phyloP scores from a whole-genome alignment of 2,797 vertebrate species.

The Spheniscus humboldti region DNA sequence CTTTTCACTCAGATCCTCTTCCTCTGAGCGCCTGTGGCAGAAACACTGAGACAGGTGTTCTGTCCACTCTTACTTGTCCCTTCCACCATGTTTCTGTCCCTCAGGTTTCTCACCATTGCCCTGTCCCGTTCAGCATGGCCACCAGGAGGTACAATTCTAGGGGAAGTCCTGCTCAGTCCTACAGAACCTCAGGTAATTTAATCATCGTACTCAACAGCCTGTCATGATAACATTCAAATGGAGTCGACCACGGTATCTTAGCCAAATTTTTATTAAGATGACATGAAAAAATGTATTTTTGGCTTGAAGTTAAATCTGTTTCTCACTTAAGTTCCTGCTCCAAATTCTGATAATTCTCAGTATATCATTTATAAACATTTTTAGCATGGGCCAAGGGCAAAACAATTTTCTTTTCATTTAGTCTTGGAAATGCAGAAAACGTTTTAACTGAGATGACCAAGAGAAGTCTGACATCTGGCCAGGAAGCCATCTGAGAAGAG shows the following conservation, averaged over 20 bases:
- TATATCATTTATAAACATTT: not conserved
- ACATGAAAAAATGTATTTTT: not conserved
- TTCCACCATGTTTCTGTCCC: not conserved
- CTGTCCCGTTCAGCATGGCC: not conserved
- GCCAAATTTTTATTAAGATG: not conserved
- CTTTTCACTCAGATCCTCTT: not conserved
- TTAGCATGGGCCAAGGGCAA: not conserved
- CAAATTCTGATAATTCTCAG: not conserved
- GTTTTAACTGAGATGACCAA: not conserved
- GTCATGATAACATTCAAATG: not conserved
- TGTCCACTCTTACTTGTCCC: not conserved
- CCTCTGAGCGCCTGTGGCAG: not conserved
- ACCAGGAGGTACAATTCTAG: not conserved
- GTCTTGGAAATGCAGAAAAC: not conserved
- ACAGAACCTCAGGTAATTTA: not conserved
- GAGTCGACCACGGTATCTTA: fast-evolving
- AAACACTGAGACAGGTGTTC: not conserved
- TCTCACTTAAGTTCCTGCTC: not conserved
- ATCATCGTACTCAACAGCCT: not conserved
- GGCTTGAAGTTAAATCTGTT: not conserved
- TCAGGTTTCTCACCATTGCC: not conserved
- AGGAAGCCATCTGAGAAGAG: not conserved
- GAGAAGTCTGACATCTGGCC: not conserved
- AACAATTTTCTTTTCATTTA: not conserved
- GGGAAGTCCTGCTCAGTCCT: not conserved